Evolutionary conservation across 2,113 vertebrate genomes (phyloP).

Genomic region (pig (Sus scrofa)): T2T-Sscrofa CM000813.6:107043501-107044000

Average conservation of each 20-base stretch:
- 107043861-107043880: background rate
- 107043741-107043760: background rate
- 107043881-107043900: background rate
- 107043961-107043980: background rate
- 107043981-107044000: background rate
- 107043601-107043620: background rate
- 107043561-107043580: background rate
- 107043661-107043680: background rate
- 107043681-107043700: constrained; percentile 6
- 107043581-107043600: background rate
- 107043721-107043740: constrained; percentile 2
- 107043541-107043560: background rate
- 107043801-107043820: background rate
- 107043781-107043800: background rate
- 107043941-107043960: background rate
- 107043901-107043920: background rate
- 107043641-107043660: background rate
- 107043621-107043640: background rate
- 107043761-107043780: background rate
- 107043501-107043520: background rate
- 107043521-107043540: background rate
- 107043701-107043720: background rate
- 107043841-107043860: background rate
- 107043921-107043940: background rate
- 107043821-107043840: background rate